A percentile compares a stretch with the other conserved stretches of the same genome.
phyloP scores from a whole-genome alignment of 2,113 vertebrate genomes.

The Chlamydotis undulata region DNA sequence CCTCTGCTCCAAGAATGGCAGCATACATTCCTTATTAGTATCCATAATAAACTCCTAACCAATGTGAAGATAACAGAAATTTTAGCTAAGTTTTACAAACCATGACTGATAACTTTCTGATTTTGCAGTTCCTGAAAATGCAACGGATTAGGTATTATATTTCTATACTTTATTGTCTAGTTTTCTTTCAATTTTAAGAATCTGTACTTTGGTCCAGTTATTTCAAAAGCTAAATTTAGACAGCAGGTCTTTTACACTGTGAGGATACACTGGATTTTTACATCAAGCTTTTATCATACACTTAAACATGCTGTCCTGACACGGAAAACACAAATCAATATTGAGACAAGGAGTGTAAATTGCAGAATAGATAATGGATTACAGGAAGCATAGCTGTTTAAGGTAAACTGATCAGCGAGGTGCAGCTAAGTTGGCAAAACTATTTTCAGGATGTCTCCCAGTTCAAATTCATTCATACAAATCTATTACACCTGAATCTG shows the following conservation, averaged over 20 bases:
- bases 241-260: neutral
- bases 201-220: neutral
- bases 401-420: neutral
- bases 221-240: neutral
- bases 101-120: rapidly evolving
- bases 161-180: neutral
- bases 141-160: neutral
- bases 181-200: neutral
- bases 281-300: neutral
- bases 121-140: neutral
- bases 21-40: neutral
- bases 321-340: neutral
- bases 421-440: neutral
- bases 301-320: neutral
- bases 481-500: neutral
- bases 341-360: neutral
- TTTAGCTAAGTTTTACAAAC: neutral
- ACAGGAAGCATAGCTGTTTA: neutral
- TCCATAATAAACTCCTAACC: neutral
- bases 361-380: neutral
- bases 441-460: neutral
- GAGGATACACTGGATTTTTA: neutral
- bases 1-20: neutral
- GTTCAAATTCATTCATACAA: neutral
- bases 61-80: rapidly evolving